Base-by-base conservation (phyloP, 2,113 vertebrate species). In the Spea bombifrons region DNA sequence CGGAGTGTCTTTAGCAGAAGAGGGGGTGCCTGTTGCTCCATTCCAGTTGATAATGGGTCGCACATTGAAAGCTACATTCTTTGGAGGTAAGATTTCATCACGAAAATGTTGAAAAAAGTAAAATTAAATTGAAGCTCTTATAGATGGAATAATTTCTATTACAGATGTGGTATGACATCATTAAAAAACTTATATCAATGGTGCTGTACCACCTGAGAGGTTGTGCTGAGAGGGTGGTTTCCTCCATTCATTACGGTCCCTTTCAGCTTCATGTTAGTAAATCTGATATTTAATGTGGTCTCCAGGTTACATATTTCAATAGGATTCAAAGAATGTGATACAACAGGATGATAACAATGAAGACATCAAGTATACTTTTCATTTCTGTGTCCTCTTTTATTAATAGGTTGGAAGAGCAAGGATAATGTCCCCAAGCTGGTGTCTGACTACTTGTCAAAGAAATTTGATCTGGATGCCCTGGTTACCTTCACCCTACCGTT, bases 401-500 rank as follows among this genome's bases (percentile, higher is more conserved):
- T 73, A 71, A 30, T 80, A 95, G 92, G 91, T 3, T 95, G 91
- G 83, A 95, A 94, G 80, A 80, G 89, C 43, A 83, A 86, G 44
- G 88, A 94, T 47, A 88, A 83, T 0, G 83, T 94, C 7, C 84
- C 91, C 71, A 81, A 89, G 64, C 84, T 95, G 87, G 90, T 92
- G 3, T 73, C 83, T 75, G 88, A 90, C 76, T 95, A 92, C 76
- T 85, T 88, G 82, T 87, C 91, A 61, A 93, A 91, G 81, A 94
- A 92, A 82, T 52, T 94, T 63, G 86, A 88, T 85, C 67, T 95
- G 84, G 91, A 93, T 76, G 86, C 87, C 78, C 86, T 93, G 75
- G 90, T 93, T 69, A 93, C 91, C 46, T 89, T 93, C 55, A 89
- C 82, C 4, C 83, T 93, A 86, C 84, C 87, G 73, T 85, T 94